A percentile compares a stretch with the other conserved stretches of the same genome.
These are phyloP conservation scores for Harlomillsia oculata DNA, from an alignment of 1,140 invertebrate genomes.

Conservation along the genomic window DNA sequence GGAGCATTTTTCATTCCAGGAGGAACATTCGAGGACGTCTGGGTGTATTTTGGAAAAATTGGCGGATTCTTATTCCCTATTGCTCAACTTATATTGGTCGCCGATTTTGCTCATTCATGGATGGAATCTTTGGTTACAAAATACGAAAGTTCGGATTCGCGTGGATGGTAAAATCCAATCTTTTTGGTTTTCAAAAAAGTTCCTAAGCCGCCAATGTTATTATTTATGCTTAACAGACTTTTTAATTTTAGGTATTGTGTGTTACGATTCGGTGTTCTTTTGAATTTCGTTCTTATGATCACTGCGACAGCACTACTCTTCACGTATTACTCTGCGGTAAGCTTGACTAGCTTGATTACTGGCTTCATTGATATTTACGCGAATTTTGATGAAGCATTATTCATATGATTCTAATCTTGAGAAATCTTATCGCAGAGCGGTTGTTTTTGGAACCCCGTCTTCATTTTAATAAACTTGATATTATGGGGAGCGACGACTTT, in stretches of 20 bases:
- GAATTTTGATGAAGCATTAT: not conserved
- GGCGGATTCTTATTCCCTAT: conserved; percentile 94
- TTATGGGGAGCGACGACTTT: conserved; percentile 75
- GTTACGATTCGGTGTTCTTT: conserved; percentile 70
- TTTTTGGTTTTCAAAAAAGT: conserved; percentile 17
- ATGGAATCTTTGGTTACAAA: conserved; percentile 88
- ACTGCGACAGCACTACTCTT: conserved; percentile 76
- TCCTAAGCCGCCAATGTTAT: not conserved
- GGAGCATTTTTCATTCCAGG: conserved; percentile 91
- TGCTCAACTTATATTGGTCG: conserved; percentile 89
- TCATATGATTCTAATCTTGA: not conserved
- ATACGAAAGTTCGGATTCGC: conserved; percentile 84
- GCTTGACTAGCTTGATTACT: too few species aligned
- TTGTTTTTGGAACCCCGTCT: conserved; percentile 90
- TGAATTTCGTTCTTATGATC: conserved; percentile 70
- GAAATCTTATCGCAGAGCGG: conserved; percentile 41
- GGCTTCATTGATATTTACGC: not conserved
- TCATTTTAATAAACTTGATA: conserved; percentile 93
- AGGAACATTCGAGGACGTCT: conserved; percentile 69
- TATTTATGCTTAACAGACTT: conserved; percentile 6
- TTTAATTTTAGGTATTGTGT: conserved; percentile 58
- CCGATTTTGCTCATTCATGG: conserved; percentile 96
- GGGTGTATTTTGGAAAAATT: conserved; percentile 98
- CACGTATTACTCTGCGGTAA: conserved; percentile 67
- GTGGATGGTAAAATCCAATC: conserved; percentile 56